These are phyloP conservation scores for Seison nebaliae DNA, from an alignment of 1,140 invertebrate genomes.

Conservation along the genomic window DNA sequence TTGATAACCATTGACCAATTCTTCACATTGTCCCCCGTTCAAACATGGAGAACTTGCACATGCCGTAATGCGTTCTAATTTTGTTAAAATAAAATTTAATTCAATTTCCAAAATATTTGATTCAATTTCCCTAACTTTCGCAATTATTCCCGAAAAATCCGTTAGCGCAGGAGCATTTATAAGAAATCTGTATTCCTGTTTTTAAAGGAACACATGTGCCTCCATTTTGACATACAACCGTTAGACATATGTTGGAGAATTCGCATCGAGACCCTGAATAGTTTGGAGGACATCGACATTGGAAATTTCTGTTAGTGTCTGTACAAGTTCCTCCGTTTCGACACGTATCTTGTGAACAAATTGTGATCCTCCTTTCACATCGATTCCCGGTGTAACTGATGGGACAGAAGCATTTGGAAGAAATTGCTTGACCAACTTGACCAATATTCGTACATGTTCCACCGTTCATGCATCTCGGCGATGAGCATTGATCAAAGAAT, in stretches of 20 bases:
- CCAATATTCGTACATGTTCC: constrained; percentile 14
- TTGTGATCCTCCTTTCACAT: constrained; percentile 4
- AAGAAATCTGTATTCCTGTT: too few species aligned
- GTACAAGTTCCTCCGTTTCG: constrained; percentile 63
- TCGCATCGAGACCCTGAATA: constrained; percentile 7
- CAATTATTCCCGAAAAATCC: constrained; percentile 7
- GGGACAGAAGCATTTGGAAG: constrained; percentile 13
- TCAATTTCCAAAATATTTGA: too few species aligned
- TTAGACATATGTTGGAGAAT: constrained; percentile 39
- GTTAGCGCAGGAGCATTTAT: constrained; percentile 30
- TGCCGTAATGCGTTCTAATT: constrained; percentile 61
- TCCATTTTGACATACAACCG: constrained; percentile 53
- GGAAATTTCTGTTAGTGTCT: constrained; percentile 6
- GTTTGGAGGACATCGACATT: constrained; percentile 12
- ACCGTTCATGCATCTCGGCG: constrained; percentile 15
- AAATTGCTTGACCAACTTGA: constrained; percentile 32
- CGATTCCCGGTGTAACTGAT: constrained; percentile 8
- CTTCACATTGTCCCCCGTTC: constrained; percentile 55
- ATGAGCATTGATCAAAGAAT: constrained; percentile 7
- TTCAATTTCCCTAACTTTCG: too few species aligned
- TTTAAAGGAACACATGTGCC: constrained; percentile 45
- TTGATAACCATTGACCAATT: constrained; percentile 50
- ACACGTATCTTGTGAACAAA: constrained; percentile 41
- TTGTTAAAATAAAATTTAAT: too few species aligned
- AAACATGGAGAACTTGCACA: constrained; percentile 46